These are phyloP conservation scores for Caenorhabditis sulstoni DNA, from an alignment of 2,888 invertebrate species.

Conservation along the genomic window DNA sequence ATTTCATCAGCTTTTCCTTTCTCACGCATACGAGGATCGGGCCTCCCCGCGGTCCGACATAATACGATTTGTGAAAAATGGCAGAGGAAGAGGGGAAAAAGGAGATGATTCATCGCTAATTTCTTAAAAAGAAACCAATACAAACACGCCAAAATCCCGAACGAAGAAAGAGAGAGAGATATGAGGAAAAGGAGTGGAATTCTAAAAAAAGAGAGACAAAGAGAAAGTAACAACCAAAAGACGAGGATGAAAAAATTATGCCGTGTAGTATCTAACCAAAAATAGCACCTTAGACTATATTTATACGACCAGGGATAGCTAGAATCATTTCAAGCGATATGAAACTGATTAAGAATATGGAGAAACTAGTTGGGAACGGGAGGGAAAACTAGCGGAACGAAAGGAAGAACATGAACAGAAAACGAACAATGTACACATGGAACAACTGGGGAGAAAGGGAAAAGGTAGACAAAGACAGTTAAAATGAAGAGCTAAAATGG, in stretches of 20 bases:
- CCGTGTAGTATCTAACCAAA: neutral
- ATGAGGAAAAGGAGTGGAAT: neutral
- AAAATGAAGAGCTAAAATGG: constrained; percentile 16
- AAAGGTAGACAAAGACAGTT: constrained; percentile 1
- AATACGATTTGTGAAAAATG: constrained; percentile 28
- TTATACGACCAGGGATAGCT: neutral
- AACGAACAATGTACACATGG: constrained; percentile 35
- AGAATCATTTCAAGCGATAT: constrained; percentile 9
- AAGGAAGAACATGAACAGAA: constrained; percentile 6
- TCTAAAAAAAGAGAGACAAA: no score
- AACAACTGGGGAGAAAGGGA: constrained; percentile 17
- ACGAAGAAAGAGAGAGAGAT: neutral
- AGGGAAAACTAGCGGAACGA: constrained; percentile 1
- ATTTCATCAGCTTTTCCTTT: constrained; percentile 56
- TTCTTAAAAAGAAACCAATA: neutral
- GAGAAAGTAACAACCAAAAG: no score
- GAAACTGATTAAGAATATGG: constrained; percentile 19
- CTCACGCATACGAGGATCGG: constrained; percentile 25
- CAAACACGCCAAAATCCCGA: no score
- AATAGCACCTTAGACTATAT: neutral
- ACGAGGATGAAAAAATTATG: neutral
- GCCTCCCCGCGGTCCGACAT: constrained; percentile 31
- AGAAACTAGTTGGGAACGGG: neutral
- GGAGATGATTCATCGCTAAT: neutral
- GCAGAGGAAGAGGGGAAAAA: constrained; percentile 8